Evolutionary conservation across 2,888 invertebrate genomes (phyloP).

Genomic region (Argyresthia albistria): DNA sequence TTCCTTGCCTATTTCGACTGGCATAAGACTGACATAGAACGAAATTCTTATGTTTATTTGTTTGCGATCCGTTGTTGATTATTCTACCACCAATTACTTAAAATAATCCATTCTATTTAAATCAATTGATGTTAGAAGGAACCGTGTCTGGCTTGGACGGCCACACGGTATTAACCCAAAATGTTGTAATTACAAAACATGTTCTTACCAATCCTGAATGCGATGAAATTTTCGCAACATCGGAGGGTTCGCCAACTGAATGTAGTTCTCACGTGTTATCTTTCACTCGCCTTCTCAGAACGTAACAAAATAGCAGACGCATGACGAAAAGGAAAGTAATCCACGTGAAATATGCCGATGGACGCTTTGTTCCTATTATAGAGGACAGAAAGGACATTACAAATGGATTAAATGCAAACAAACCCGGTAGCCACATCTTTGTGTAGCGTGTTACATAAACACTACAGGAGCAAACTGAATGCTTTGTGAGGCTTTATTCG

Average conservation of each 20-base stretch:
- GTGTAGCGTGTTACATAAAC: constrained; percentile 32
- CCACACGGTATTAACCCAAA: no score
- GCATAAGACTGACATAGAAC: no score
- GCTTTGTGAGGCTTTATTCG: constrained; percentile 44
- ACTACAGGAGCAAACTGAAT: constrained; percentile 56
- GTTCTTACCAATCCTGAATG: background rate
- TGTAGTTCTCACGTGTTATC: background rate
- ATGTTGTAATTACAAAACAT: no score
- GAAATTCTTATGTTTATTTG: no score
- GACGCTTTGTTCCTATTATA: constrained; percentile 32
- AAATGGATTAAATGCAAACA: constrained; percentile 66
- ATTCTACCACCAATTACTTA: no score
- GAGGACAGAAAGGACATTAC: constrained; percentile 49
- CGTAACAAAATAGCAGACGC: background rate
- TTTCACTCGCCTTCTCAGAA: background rate
- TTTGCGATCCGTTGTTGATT: no score
- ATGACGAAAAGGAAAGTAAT: constrained; percentile 13
- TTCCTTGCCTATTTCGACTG: no score
- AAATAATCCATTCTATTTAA: no score
- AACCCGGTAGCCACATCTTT: constrained; percentile 44
- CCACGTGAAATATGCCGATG: constrained; percentile 21
- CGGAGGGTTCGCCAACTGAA: background rate
- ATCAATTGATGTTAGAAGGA: no score
- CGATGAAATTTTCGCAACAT: background rate
- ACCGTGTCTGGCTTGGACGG: no score